phyloP scores from a whole-genome alignment of 2,797 vertebrate genomes.

The Columba guinea region DNA sequence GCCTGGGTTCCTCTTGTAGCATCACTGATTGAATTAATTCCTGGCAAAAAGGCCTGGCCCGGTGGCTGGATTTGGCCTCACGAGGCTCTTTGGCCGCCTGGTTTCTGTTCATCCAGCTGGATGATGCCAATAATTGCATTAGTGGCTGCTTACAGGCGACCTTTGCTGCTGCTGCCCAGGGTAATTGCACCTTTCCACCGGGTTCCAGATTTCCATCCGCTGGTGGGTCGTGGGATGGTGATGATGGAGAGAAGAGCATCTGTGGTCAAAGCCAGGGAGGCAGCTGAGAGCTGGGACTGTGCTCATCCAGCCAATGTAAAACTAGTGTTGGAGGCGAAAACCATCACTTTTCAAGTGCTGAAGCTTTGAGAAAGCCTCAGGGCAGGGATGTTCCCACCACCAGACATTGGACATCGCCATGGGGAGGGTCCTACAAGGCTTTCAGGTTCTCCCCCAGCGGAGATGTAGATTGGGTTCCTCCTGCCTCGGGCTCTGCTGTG shows the following conservation, averaged over 20 bases:
- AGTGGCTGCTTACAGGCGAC: background rate
- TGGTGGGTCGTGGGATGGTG: background rate
- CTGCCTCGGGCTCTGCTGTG: accelerated
- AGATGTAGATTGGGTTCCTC: background rate
- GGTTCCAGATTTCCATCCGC: background rate
- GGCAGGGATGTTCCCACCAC: background rate
- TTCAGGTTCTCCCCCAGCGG: background rate
- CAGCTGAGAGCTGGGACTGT: accelerated
- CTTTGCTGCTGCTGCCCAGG: background rate
- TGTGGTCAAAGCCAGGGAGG: background rate
- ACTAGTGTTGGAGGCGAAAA: background rate
- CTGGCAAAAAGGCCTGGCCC: background rate
- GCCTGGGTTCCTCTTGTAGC: background rate
- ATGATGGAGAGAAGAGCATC: background rate
- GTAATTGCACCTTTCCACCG: accelerated
- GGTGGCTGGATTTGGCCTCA: background rate
- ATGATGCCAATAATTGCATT: background rate
- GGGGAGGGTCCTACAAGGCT: background rate
- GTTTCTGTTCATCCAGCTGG: background rate
- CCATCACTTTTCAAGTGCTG: background rate
- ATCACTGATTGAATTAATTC: background rate
- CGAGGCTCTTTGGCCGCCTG: background rate
- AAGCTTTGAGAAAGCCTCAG: background rate
- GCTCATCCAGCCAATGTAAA: accelerated
- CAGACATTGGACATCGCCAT: accelerated